These are phyloP conservation scores for Sarcophaga peregrina DNA, from an alignment of 1,140 invertebrate genomes.

Conservation along the genomic window DNA sequence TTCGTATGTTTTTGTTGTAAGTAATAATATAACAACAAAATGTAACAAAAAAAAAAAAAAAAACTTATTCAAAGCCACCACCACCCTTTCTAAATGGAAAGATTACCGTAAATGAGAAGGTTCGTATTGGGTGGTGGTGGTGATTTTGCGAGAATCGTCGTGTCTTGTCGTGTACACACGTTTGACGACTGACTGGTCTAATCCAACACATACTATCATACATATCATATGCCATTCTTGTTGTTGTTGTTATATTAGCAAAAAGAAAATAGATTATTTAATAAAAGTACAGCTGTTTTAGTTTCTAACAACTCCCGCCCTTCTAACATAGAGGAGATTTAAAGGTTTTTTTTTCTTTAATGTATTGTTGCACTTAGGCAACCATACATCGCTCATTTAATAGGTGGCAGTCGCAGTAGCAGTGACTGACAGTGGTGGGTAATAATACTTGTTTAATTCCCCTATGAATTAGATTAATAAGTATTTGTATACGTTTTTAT, in stretches of 20 bases:
- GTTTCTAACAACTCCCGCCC: conserved; percentile 24
- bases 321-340: not conserved
- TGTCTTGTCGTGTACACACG: not conserved
- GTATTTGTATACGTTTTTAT: too few relatives aligned
- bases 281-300: conserved; percentile 36
- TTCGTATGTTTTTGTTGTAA: not conserved
- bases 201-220: not conserved
- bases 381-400: too few relatives aligned
- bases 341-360: not conserved
- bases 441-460: too few relatives aligned
- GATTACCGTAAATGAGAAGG: not conserved
- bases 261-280: conserved; percentile 15
- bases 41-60: too few relatives aligned
- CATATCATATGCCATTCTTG: too few relatives aligned
- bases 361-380: too few relatives aligned
- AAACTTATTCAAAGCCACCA: too few relatives aligned
- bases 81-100: not conserved
- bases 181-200: not conserved
- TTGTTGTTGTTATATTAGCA: too few relatives aligned
- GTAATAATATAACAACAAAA: not conserved
- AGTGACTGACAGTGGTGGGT: too few relatives aligned
- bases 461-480: too few relatives aligned
- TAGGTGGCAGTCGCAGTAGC: too few relatives aligned
- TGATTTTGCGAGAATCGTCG: not conserved
- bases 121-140: not conserved